A percentile compares a stretch with the other conserved stretches of the same genome.
phyloP scores from a whole-genome alignment of 1,140 invertebrate genomes.

The Caerostris extrusa region DNA sequence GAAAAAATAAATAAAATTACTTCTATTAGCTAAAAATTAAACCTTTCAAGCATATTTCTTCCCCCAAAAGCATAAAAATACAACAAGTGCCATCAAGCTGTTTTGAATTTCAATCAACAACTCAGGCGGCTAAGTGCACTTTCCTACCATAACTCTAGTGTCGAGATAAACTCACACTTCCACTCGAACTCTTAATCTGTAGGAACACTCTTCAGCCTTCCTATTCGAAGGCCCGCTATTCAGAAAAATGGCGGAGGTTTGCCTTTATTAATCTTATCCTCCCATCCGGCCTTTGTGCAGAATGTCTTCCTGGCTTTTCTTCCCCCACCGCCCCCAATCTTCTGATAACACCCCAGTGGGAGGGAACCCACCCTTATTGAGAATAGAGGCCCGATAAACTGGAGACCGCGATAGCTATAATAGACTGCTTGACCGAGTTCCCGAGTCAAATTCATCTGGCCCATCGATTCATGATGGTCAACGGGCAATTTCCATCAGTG shows the following conservation, averaged over 20 bases:
- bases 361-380: neutral
- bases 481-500: slow-evolving; percentile 25
- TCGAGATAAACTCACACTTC: slow-evolving; percentile 18
- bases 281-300: slow-evolving; percentile 36
- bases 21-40: too few relatives aligned
- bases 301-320: slow-evolving; percentile 13
- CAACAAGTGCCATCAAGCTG: too few relatives aligned
- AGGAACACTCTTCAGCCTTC: neutral
- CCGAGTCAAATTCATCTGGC: slow-evolving; percentile 61
- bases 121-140: neutral
- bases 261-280: slow-evolving; percentile 51
- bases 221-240: slow-evolving; percentile 20
- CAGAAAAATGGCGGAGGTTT: slow-evolving; percentile 29
- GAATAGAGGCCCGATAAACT: slow-evolving; percentile 38
- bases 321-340: neutral
- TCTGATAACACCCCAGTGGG: slow-evolving; percentile 25
- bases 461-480: slow-evolving; percentile 45
- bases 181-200: slow-evolving; percentile 41
- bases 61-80: too few relatives aligned
- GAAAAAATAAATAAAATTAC: too few relatives aligned
- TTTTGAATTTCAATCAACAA: neutral
- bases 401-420: slow-evolving; percentile 35
- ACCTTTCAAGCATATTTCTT: too few relatives aligned
- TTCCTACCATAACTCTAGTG: neutral
- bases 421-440: slow-evolving; percentile 66